A percentile compares a stretch with the other conserved stretches of the same genome.
phyloP scores from a whole-genome alignment of 2,113 vertebrate species.

The Balaeniceps rex region DNA sequence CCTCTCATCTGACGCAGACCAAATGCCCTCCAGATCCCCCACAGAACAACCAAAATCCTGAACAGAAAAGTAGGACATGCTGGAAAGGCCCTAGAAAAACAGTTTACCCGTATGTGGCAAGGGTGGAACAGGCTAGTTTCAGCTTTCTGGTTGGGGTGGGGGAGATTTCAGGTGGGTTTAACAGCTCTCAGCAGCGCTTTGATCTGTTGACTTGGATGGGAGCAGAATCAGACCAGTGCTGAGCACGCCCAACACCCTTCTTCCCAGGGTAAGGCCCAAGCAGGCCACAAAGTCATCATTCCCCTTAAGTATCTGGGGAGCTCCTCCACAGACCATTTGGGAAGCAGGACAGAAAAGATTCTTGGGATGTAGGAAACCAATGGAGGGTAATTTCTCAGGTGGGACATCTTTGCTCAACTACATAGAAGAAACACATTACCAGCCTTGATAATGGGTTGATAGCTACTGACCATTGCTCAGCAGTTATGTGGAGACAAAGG shows the following conservation, averaged over 20 bases:
- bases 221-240: neutral
- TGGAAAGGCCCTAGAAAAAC: neutral
- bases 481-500: neutral
- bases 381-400: neutral
- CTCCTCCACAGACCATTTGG: neutral
- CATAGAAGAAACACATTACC: neutral
- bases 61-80: neutral
- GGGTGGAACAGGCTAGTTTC: neutral
- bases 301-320: neutral
- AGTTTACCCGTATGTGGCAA: accelerated
- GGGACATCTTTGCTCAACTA: neutral
- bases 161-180: neutral
- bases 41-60: neutral
- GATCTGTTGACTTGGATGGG: neutral
- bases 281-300: neutral
- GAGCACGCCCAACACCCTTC: neutral
- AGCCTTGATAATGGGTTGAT: neutral
- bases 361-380: neutral
- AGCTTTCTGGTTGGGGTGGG: neutral
- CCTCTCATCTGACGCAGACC: neutral
- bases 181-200: neutral
- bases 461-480: neutral
- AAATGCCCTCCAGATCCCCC: neutral
- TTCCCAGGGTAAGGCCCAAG: neutral
- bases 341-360: neutral